Evolutionary conservation across 2,797 vertebrate species (phyloP).

Genomic region (Gouania willdenowi): DNA sequence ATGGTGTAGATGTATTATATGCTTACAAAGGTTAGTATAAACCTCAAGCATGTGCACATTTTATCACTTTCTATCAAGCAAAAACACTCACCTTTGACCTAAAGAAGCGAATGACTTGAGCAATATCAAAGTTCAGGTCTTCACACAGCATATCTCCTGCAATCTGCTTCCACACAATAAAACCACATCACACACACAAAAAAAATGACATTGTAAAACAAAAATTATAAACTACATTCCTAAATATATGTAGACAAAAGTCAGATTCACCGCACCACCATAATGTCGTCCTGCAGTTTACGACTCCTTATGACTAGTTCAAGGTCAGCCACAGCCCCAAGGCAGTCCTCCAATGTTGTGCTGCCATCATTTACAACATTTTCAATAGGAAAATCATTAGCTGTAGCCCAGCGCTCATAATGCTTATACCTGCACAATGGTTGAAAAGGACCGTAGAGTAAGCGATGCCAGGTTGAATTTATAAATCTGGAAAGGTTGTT

Average conservation of each 20-base stretch:
- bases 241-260: too few species aligned
- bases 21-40: too few species aligned
- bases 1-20: too few species aligned
- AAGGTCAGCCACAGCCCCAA: constrained; percentile 79
- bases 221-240: rapidly evolving
- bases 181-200: rapidly evolving
- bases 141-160: constrained; percentile 85
- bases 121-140: constrained; percentile 83
- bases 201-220: rapidly evolving
- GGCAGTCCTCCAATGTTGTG: constrained; percentile 72
- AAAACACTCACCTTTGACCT: constrained; percentile 74
- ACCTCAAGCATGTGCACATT: too few species aligned
- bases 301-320: constrained; percentile 77
- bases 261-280: constrained; percentile 65
- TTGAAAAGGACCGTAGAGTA: too few species aligned
- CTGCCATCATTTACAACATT: constrained; percentile 83
- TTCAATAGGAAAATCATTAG: constrained; percentile 80
- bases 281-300: constrained; percentile 74
- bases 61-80: too few species aligned
- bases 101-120: constrained; percentile 82
- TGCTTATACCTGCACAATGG: constrained; percentile 77
- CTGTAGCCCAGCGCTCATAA: constrained; percentile 85
- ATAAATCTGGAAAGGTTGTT: too few species aligned
- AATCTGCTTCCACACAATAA: constrained; percentile 57
- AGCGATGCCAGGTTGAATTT: too few species aligned